Base-by-base conservation (phyloP, 2,888 invertebrate genomes). In the Drosophila peninsularis region DNA sequence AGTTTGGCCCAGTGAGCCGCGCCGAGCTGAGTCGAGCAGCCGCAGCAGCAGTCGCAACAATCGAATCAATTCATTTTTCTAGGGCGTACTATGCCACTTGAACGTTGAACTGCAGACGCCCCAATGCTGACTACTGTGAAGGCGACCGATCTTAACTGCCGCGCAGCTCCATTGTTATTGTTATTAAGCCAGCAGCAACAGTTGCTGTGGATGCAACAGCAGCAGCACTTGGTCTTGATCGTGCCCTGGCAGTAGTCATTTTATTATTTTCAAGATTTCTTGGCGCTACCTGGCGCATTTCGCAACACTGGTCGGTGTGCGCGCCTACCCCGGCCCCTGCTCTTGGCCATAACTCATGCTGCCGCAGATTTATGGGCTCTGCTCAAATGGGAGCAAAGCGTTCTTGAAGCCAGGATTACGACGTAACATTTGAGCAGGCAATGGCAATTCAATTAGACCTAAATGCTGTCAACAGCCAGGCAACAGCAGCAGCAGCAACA, bases 51-150 rank as follows among this genome's bases (percentile, higher is more conserved):
- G 56, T 30, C 68, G 69, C 83, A 76, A 89, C 87, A 87, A 87
- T 87, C 87, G 87, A 89, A 89, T 87, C 89, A 87, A 87, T 87
- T 89, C 87, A 87, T 86, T 91, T 84, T 90, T 87, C 88, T 90
- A 90, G 91, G 91, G 91, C 91, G 91, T 90, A 88, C 89, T 87
- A 80, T 89, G 91, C 91, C 91, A 91, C 91, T 91, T 91, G 91
- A 91, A 90, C 91, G 90, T 91, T 91, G 91, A 91, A 91, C 91
- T 89, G 91, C 91, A 90, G 90, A 91, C 91, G 91, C 91, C 91
- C 90, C 90, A 89, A 89, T 84, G 85, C 74, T 90, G 91, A 91
- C 91, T 91, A 91, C 91, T 85, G 90, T 90, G 80, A 85, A 80
- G 82, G 79, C 88, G 78, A 82, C 74, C 75, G 79, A 79, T 80